phyloP scores from a whole-genome alignment of 2,888 invertebrate species.

The Sminthurinus aureus region DNA sequence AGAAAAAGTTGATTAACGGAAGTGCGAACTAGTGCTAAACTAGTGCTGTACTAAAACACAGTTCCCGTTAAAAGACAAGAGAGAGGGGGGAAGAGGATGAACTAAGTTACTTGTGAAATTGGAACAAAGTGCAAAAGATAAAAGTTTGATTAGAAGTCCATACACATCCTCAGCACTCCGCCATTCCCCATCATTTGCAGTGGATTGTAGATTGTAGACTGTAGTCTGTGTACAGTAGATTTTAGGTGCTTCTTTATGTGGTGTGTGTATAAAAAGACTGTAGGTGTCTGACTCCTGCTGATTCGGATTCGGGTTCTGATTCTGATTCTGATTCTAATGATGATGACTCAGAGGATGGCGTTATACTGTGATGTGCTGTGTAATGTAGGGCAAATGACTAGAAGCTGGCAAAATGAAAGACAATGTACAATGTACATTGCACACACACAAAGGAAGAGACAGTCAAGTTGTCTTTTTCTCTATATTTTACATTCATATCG shows the following conservation, averaged over 20 bases:
- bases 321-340: too few species aligned
- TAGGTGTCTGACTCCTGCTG: too few species aligned
- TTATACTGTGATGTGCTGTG: too few species aligned
- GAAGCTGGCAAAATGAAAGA: background rate
- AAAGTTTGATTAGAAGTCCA: background rate
- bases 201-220: too few species aligned
- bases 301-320: too few species aligned
- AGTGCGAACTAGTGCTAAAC: conserved; percentile 11
- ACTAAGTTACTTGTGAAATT: background rate
- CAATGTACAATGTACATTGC: too few species aligned
- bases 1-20: conserved; percentile 23
- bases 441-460: too few species aligned
- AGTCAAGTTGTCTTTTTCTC: background rate
- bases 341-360: too few species aligned
- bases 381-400: background rate
- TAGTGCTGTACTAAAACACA: background rate
- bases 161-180: background rate
- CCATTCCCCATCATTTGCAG: too few species aligned
- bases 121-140: background rate
- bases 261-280: too few species aligned
- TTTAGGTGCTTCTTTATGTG: too few species aligned
- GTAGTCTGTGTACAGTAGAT: too few species aligned
- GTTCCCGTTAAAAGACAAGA: background rate
- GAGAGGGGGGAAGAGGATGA: background rate
- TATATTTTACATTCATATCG: background rate